Percentiles rank a stretch among this genome's conserved stretches.
Evolutionary conservation across 2,113 vertebrate species (phyloP).

Genomic region (Gymnorhina tibicen): DNA sequence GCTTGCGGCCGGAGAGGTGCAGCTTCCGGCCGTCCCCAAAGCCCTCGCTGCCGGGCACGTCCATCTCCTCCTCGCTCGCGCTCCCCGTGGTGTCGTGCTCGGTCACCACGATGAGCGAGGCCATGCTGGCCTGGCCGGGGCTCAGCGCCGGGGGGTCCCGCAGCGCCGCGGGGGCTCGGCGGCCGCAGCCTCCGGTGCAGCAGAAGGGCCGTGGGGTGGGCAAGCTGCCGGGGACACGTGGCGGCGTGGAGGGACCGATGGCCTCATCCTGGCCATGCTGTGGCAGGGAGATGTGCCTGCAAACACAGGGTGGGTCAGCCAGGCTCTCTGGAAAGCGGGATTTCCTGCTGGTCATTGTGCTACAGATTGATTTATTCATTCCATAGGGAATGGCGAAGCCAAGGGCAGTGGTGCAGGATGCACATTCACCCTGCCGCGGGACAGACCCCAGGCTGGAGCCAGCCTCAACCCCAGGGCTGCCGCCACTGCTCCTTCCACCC

Average conservation of each 20-base stretch:
- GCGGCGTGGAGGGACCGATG: conserved; percentile 76
- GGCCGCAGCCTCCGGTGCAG: conserved; percentile 58
- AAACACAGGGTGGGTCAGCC: neutral
- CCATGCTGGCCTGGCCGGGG: conserved; percentile 73
- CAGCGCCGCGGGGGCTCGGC: conserved; percentile 33
- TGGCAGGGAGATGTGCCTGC: neutral
- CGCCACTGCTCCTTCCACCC: neutral
- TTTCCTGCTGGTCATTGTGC: rapidly evolving
- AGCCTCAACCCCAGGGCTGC: neutral
- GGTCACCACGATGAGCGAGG: conserved; percentile 90
- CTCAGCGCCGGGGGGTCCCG: conserved; percentile 65
- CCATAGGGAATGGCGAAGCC: neutral
- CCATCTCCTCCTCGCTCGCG: conserved; percentile 50
- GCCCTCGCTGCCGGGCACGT: neutral
- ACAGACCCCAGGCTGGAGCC: neutral
- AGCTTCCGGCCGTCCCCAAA: conserved; percentile 71
- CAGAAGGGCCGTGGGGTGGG: conserved; percentile 58
- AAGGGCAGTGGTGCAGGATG: neutral
- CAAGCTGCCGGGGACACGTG: conserved; percentile 79
- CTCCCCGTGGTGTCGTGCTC: conserved; percentile 79
- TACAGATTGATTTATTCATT: neutral
- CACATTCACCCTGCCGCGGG: neutral
- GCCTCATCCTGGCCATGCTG: conserved; percentile 66
- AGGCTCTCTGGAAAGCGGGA: rapidly evolving
- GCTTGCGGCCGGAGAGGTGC: conserved; percentile 83